Evolutionary conservation across 37 sponge, comb jelly and placozoan genomes (phyloP), one percentile per base, ranked within the genome.

Genomic region (Corticium candelabrum): DNA sequence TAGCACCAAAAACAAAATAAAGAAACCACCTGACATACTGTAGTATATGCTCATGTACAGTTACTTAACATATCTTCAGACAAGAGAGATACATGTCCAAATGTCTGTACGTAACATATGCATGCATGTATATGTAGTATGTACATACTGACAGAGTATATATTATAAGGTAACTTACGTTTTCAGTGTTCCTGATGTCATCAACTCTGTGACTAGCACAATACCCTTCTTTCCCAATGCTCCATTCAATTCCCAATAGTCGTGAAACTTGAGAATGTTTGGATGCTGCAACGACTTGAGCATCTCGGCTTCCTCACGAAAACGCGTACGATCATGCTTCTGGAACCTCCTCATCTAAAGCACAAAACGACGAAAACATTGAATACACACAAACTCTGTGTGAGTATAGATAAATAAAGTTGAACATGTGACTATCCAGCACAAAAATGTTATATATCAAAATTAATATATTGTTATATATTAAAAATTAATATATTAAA

Each of bases 131-230:
- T 27, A 27, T 50, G 11, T 50, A 27, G 21, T 27, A 50, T n/a
- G n/a, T n/a, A n/a, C n/a, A n/a, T n/a, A n/a, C n/a, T n/a, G n/a
- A n/a, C n/a, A n/a, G n/a, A n/a, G n/a, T n/a, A n/a, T n/a, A n/a
- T n/a, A n/a, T n/a, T n/a, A n/a, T n/a, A n/a, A n/a, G n/a, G n/a
- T 4, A 2, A 40, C 97, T 84, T 38, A 97, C 99, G 88, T 82
- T 82, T 93, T 93, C 29, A 97, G 83, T 38, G 99, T 97, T 41
- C 99, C 99, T 37, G 99, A 93, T 30, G 91, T 97, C 99, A 97
- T 97, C 37, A 97, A 83, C 75, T 97, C 99, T 0, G 99, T 97
- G 68, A 97, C 84, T 1, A 97, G 85, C 21, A 97, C 84, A 34
- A 97, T 70, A 37, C 78, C 82, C 77, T 87, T 86, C 83, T 81